A percentile compares a stretch with the other conserved stretches of the same genome.
phyloP scores from a whole-genome alignment of 1,140 invertebrate genomes.

The Yoshiicerus persimilis region DNA sequence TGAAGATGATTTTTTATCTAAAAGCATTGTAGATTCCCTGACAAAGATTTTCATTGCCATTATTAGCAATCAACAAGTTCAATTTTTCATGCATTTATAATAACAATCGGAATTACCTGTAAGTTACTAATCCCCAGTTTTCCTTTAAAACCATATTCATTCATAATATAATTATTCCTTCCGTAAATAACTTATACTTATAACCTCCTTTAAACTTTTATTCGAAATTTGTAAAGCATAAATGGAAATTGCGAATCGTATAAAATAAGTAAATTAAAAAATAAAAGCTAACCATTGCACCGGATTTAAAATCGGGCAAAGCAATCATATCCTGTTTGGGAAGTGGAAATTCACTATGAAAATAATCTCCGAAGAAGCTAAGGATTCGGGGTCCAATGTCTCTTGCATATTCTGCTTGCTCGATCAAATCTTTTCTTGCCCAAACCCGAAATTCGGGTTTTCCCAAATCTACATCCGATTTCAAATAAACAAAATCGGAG shows the following conservation, averaged over 20 bases:
- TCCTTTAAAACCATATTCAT: not conserved
- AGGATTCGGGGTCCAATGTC: slow-evolving; percentile 79
- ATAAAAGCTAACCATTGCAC: slow-evolving; percentile 51
- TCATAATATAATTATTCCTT: no score
- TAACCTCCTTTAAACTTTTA: no score
- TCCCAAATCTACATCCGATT: slow-evolving; percentile 47
- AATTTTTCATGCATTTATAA: not conserved
- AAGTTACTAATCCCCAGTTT: slow-evolving; percentile 40
- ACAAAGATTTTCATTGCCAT: slow-evolving; percentile 39
- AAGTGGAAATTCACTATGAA: slow-evolving; percentile 76
- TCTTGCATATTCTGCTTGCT: slow-evolving; percentile 75
- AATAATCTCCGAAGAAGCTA: slow-evolving; percentile 80
- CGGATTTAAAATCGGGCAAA: slow-evolving; percentile 73
- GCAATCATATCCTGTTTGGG: slow-evolving; percentile 76
- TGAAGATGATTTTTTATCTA: slow-evolving; percentile 70
- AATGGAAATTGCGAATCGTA: no score
- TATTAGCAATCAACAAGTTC: no score
- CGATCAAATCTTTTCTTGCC: slow-evolving; percentile 75
- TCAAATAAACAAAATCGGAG: slow-evolving; percentile 68
- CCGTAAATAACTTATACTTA: no score
- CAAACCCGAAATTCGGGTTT: slow-evolving; percentile 63
- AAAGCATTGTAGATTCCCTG: slow-evolving; percentile 83
- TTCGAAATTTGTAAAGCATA: no score
- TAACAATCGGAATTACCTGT: not conserved
- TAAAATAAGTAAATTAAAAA: no score